Percentiles rank a stretch among this genome's conserved stretches.
Conservation (phyloP, 2,888 invertebrate genomes). For the Melanotus villosus region DNA sequence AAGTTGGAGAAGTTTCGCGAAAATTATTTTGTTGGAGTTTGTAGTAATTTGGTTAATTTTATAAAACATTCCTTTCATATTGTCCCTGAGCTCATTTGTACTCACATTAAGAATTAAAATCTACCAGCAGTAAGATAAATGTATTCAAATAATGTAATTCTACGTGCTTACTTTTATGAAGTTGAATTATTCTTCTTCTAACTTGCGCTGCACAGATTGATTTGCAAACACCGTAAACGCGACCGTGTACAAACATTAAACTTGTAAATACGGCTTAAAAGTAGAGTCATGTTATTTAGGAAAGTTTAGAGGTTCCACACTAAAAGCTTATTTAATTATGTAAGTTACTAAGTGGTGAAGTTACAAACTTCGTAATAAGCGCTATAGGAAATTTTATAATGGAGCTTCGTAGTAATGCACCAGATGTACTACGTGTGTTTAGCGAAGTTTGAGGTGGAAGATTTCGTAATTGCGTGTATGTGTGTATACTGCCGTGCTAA, state of each 20-base stretch:
- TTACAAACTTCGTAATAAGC: constrained; percentile 46
- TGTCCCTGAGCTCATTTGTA: no score
- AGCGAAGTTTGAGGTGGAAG: neutral
- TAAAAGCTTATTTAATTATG: constrained; percentile 48
- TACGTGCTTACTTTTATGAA: no score
- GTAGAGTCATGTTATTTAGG: constrained; percentile 40
- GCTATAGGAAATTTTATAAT: constrained; percentile 43
- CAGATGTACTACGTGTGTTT: constrained; percentile 28
- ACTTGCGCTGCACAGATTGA: constrained; percentile 18
- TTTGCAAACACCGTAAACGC: constrained; percentile 12
- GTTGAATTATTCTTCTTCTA: no score
- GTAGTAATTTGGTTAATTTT: no score
- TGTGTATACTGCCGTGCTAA: no score
- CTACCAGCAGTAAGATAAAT: no score
- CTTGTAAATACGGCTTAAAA: constrained; percentile 44
- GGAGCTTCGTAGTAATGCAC: constrained; percentile 28
- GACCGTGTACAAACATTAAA: constrained; percentile 22
- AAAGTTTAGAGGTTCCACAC: constrained; percentile 44
- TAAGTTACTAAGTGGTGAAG: constrained; percentile 41
- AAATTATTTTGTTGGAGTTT: no score
- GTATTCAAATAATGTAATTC: no score
- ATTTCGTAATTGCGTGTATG: neutral
- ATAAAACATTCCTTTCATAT: no score
- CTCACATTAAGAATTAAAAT: no score
- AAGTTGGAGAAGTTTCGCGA: no score